These are phyloP conservation scores for Leptopilina boulardi DNA, from an alignment of 1,140 invertebrate species.

Conservation along the genomic window DNA sequence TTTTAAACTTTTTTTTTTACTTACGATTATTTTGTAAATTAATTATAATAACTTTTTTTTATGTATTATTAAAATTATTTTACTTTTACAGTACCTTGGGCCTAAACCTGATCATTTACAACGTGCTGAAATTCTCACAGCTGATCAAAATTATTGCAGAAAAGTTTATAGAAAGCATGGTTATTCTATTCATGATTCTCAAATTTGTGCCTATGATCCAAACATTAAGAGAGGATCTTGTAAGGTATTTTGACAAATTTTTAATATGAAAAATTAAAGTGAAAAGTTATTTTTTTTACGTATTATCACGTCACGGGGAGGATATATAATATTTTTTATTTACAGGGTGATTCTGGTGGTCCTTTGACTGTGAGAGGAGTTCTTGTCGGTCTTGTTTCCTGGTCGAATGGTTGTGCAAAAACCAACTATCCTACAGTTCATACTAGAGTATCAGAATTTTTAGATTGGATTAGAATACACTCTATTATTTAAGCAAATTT, in stretches of 20 bases:
- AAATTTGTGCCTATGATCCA: conserved; percentile 45
- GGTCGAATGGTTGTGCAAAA: conserved; percentile 71
- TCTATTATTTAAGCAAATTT: not conserved
- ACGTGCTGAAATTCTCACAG: conserved; percentile 34
- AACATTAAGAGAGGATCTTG: conserved; percentile 37
- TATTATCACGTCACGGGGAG: too few species aligned
- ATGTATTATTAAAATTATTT: not conserved
- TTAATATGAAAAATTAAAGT: too few species aligned
- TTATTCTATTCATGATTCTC: conserved; percentile 34
- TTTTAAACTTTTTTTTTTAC: too few species aligned
- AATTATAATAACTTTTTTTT: not conserved
- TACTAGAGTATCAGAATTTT: conserved; percentile 61
- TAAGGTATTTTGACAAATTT: conserved; percentile 29
- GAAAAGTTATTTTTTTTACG: too few species aligned
- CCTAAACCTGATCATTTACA: conserved; percentile 30
- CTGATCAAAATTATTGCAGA: conserved; percentile 39
- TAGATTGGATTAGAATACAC: conserved; percentile 52
- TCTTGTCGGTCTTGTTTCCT: conserved; percentile 73
- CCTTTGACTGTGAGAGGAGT: conserved; percentile 73
- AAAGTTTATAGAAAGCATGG: not conserved
- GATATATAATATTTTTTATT: not conserved
- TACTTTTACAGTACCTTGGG: conserved; percentile 22
- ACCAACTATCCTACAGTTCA: conserved; percentile 67
- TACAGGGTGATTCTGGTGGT: conserved; percentile 78
- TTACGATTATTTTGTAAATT: not conserved